Base-by-base conservation (phyloP, 2,113 vertebrate species). In the Peromyscus leucopus region DNA sequence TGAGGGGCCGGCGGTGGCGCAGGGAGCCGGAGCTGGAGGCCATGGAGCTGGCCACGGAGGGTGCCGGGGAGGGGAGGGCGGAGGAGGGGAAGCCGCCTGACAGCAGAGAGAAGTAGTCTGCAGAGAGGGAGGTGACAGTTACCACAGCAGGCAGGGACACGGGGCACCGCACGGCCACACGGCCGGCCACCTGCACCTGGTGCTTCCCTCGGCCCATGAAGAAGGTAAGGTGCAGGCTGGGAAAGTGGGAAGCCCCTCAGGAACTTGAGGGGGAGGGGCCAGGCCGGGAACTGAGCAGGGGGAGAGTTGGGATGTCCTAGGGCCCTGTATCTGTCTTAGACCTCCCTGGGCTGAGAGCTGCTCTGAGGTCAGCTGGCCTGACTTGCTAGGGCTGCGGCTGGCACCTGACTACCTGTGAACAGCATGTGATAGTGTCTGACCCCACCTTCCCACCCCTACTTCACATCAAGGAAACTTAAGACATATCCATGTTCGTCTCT, bases 81-180 rank as follows among this genome's bases (percentile, higher is more conserved):
- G 99, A 99, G 0, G 99, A 98, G 0, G 98, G 98, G 0, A 97
- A 98, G 97, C 99, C 99, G 33, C 98, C 98, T 0, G 99, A 98
- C 92, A 99, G 99, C 96, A 99, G 93, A 0, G 99, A 99, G 95
- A 99, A 99, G 95, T 99, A 99, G 89, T 99, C 99, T 99, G 98
- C 19, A 91, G 74, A 5, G 24, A 4, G 5, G 21, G 69, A 59
- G 11, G 48, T 6, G 1, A n/a, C 24, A 1, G 21, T 0, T 13
- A 31, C 0, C 9, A 7, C 1, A 8, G 22, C 5, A 55, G 4
- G 12, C 0, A 2, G 11, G 55, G 33, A 15, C 10, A 2, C 0
- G 6, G 0, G 10, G 2, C 1, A 1, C 5, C 16, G 26, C 36
- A 28, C 26, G 0, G 11, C 0, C 2, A n/a, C 0, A 5, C 67